Conservation (phyloP, 2,113 vertebrate genomes). For the Suricata suricatta region DNA sequence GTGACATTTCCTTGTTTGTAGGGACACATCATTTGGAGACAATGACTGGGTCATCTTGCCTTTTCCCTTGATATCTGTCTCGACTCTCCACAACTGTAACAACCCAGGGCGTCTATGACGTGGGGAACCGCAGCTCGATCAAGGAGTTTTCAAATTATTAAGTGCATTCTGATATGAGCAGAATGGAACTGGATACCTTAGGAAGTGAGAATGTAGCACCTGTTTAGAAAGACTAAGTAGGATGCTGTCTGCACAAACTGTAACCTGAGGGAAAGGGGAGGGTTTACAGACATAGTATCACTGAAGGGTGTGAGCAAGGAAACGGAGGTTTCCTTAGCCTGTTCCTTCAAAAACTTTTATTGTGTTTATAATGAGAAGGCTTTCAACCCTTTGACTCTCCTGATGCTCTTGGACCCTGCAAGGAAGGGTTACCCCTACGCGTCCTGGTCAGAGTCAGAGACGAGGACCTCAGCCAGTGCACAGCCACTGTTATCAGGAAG, state of each 20-base stretch:
- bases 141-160: neutral
- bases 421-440: neutral
- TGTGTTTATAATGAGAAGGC: neutral
- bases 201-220: neutral
- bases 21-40: neutral
- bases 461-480: neutral
- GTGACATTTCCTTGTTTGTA: neutral
- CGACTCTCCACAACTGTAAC: neutral
- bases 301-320: neutral
- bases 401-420: neutral
- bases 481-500: neutral
- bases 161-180: neutral
- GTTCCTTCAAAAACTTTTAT: slow-evolving; percentile 41
- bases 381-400: neutral
- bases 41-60: neutral
- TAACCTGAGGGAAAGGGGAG: neutral
- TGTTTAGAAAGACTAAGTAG: slow-evolving; percentile 31
- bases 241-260: neutral
- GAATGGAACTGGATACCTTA: slow-evolving; percentile 22
- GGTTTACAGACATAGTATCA: neutral
- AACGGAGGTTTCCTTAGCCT: neutral
- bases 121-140: neutral
- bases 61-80: neutral
- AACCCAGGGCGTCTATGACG: neutral
- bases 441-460: neutral